Evolutionary conservation across 1,140 invertebrate species (phyloP).

Genomic region (Brachionus rubens): DNA sequence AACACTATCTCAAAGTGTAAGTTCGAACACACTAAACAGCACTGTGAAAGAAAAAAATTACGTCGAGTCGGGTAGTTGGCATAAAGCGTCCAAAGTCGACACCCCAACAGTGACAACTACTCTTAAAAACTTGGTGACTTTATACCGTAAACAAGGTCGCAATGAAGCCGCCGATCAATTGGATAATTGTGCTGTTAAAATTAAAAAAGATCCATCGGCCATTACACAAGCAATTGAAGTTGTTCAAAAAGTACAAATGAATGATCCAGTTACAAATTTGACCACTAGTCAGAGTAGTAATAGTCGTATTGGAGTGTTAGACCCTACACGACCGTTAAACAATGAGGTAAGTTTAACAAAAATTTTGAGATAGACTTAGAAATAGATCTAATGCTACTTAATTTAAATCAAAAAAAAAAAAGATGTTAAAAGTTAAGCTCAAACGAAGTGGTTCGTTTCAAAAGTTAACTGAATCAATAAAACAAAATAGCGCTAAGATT

Average conservation of each 20-base stretch:
- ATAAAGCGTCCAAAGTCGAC: conserved; percentile 42
- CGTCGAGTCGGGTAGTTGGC: conserved; percentile 23
- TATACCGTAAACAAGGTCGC: conserved; percentile 37
- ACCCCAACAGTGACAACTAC: conserved; percentile 45
- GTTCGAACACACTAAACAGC: neutral
- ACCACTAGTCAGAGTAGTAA: neutral
- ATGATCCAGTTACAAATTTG: conserved; percentile 9
- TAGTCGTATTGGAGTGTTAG: neutral
- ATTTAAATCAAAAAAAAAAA: too few relatives aligned
- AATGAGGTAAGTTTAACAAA: neutral
- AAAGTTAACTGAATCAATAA: conserved; percentile 40
- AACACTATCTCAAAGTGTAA: neutral
- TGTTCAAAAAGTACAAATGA: conserved; percentile 42
- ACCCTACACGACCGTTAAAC: neutral
- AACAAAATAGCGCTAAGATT: conserved; percentile 44
- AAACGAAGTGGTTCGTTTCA: conserved; percentile 45
- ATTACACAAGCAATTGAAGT: conserved; percentile 46
- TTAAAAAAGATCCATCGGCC: conserved; percentile 34
- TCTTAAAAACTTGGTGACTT: conserved; percentile 23
- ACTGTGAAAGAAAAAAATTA: conserved; percentile 23
- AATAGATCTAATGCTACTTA: conserved; percentile 47
- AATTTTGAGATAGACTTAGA: too few relatives aligned
- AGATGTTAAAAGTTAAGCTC: conserved; percentile 39
- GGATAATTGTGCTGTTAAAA: conserved; percentile 44
- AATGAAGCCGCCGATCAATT: conserved; percentile 45